phyloP scores from a whole-genome alignment of 2,888 invertebrate genomes.

The Napeogenes sylphis region DNA sequence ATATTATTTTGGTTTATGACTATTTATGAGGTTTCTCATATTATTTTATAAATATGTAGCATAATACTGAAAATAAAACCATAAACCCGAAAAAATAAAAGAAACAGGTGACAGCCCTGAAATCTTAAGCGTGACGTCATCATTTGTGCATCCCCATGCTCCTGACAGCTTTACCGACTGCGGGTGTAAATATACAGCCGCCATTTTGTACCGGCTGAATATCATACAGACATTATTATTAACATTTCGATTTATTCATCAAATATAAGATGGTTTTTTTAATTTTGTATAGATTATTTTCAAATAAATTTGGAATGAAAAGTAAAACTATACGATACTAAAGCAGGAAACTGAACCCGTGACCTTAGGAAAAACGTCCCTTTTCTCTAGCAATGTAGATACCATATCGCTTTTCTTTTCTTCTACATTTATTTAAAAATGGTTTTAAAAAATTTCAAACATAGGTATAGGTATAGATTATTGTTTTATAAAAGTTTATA shows the following conservation, averaged over 20 bases:
- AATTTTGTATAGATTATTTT: too few species aligned
- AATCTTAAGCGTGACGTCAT: constrained; percentile 31
- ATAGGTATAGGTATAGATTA: too few species aligned
- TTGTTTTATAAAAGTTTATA: too few species aligned
- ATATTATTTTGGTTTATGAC: not conserved
- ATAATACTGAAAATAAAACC: not conserved
- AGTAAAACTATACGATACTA: too few species aligned
- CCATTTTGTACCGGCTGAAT: not conserved
- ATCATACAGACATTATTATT: constrained; percentile 8
- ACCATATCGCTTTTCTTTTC: too few species aligned
- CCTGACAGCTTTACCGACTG: constrained; percentile 33
- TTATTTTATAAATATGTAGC: constrained; percentile 1
- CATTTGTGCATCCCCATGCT: constrained; percentile 32
- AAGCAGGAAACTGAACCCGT: too few species aligned
- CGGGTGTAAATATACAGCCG: constrained; percentile 13
- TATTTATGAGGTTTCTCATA: not conserved
- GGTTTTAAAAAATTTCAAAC: too few species aligned
- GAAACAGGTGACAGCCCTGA: constrained; percentile 27
- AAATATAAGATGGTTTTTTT: not conserved
- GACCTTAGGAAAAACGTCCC: too few species aligned
- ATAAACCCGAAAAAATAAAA: not conserved
- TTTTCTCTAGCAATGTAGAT: too few species aligned
- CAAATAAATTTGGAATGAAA: too few species aligned
- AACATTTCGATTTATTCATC: not conserved
- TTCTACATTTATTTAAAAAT: too few species aligned